Conservation (phyloP, 1,140 invertebrate species). For the Achatina immaculata region DNA sequence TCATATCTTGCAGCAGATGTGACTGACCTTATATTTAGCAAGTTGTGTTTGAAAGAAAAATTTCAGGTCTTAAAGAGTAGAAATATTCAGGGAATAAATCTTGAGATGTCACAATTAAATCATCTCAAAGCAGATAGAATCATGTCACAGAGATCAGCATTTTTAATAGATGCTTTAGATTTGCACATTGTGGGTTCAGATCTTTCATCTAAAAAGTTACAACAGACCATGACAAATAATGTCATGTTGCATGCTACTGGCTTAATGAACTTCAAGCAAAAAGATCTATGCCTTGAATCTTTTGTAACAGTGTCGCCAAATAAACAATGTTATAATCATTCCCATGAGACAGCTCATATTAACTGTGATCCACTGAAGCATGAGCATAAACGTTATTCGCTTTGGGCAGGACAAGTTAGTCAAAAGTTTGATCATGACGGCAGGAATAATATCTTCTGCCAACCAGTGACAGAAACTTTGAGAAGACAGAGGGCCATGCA, state of each 20-base stretch:
- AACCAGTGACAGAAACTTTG: constrained; percentile 21
- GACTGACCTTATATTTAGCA: not conserved
- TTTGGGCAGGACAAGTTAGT: constrained; percentile 17
- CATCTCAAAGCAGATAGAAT: not conserved
- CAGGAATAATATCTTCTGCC: not conserved
- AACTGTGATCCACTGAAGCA: constrained; percentile 7
- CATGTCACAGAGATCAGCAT: not conserved
- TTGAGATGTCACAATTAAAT: not conserved
- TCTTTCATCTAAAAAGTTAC: not conserved
- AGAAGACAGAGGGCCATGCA: constrained; percentile 18
- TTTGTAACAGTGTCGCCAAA: not conserved
- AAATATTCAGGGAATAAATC: not conserved
- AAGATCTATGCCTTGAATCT: not conserved
- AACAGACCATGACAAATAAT: not conserved
- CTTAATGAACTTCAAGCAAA: no score
- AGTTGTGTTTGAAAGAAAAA: not conserved
- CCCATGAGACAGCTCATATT: not conserved
- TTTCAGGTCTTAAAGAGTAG: not conserved
- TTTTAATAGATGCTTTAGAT: not conserved
- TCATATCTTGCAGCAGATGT: not conserved
- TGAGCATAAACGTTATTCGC: constrained; percentile 24
- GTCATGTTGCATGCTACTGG: no score
- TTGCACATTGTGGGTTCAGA: not conserved
- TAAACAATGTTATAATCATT: not conserved
- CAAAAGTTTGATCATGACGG: not conserved